A percentile compares a stretch with the other conserved stretches of the same genome.
phyloP scores from a whole-genome alignment of 2,797 vertebrate species.

The Sebastes iracundus region DNA sequence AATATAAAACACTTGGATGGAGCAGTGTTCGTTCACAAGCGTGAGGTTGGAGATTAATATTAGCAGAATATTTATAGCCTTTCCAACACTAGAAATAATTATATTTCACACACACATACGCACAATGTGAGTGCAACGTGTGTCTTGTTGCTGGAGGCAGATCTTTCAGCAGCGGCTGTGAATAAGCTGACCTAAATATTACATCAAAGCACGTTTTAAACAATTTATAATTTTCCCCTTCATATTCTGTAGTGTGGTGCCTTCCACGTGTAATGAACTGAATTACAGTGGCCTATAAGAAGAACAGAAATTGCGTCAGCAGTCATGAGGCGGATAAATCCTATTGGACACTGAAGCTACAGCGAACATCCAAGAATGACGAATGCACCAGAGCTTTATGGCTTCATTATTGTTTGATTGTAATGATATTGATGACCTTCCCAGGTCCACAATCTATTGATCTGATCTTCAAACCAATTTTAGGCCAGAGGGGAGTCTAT shows the following conservation, averaged over 20 bases:
- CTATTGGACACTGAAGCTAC: conserved; percentile 31
- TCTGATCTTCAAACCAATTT: conserved; percentile 65
- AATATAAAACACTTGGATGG: conserved; percentile 22
- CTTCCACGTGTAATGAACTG: neutral
- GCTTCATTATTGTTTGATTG: conserved; percentile 55
- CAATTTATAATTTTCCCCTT: neutral
- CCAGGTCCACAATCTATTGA: conserved; percentile 59
- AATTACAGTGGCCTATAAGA: conserved; percentile 20
- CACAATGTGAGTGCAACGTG: conserved; percentile 8
- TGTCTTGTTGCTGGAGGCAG: conserved; percentile 10
- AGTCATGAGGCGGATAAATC: conserved; percentile 44
- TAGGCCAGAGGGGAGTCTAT: conserved; percentile 65
- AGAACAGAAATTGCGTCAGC: conserved; percentile 43
- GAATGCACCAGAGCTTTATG: conserved; percentile 40
- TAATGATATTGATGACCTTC: conserved; percentile 62
- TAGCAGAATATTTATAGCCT: conserved; percentile 51
- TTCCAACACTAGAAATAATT: conserved; percentile 42
- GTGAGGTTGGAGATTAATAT: neutral
- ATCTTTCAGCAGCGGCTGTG: conserved; percentile 23
- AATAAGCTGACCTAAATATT: conserved; percentile 60
- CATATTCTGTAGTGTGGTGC: neutral
- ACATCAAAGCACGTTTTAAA: conserved; percentile 41
- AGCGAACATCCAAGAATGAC: conserved; percentile 37
- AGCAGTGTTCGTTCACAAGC: conserved; percentile 30
- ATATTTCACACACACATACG: conserved; percentile 10